A percentile compares a stretch with the other conserved stretches of the same genome.
Conservation (phyloP, 1,140 invertebrate genomes). For the Neomicropteryx cornuta region DNA sequence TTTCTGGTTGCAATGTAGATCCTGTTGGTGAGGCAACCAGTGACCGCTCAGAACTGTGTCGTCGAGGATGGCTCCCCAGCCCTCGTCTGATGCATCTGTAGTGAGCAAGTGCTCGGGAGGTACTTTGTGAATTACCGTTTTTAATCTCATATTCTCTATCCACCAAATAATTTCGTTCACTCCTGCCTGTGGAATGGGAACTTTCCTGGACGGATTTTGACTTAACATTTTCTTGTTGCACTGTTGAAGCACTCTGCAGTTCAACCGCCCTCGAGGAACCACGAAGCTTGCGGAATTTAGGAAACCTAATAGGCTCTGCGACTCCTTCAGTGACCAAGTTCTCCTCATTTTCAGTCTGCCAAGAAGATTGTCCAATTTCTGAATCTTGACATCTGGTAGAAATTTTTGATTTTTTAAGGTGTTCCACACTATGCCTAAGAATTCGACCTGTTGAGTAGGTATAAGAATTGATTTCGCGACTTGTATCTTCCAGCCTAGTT, state of each 20-base stretch:
- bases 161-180: slow-evolving; percentile 2
- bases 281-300: slow-evolving; percentile 36
- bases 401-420: not conserved
- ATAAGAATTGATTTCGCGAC: slow-evolving; percentile 10
- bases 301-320: slow-evolving; percentile 7
- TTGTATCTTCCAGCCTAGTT: slow-evolving; percentile 15
- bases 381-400: slow-evolving; percentile 5
- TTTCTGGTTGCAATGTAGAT: slow-evolving; percentile 17
- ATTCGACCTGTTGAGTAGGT: slow-evolving; percentile 12
- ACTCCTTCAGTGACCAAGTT: slow-evolving; percentile 1
- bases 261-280: slow-evolving; percentile 33
- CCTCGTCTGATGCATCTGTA: slow-evolving; percentile 15
- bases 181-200: not conserved
- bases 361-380: not conserved
- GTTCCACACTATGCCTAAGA: slow-evolving; percentile 8
- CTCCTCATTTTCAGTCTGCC: not conserved
- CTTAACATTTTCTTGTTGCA: slow-evolving; percentile 10
- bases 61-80: slow-evolving; percentile 17
- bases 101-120: slow-evolving; percentile 10
- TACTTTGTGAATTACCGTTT: slow-evolving; percentile 5
- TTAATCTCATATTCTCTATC: no score
- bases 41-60: slow-evolving; percentile 5
- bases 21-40: slow-evolving; percentile 11
- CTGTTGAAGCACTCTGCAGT: slow-evolving; percentile 4
- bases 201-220: slow-evolving; percentile 5